Evolutionary conservation across 2,888 invertebrate species (phyloP).

Genomic region (Buathra laborator): DNA sequence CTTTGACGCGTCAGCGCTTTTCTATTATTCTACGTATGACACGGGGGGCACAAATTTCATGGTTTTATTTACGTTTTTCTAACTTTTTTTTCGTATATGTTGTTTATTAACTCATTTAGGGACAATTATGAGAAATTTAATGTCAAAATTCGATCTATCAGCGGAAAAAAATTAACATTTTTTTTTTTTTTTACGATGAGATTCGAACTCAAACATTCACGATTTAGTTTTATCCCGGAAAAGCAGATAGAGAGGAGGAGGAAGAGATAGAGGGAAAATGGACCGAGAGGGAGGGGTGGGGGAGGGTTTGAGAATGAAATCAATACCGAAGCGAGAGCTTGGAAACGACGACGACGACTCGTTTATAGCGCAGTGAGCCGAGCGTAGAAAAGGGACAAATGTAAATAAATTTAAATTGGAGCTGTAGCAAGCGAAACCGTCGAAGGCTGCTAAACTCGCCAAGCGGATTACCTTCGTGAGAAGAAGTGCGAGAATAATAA

Average conservation of each 20-base stretch:
- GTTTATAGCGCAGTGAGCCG: slow-evolving; percentile 74
- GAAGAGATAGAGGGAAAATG: slow-evolving; percentile 52
- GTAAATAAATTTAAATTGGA: slow-evolving; percentile 82
- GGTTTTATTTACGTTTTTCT: no score
- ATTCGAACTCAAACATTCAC: slow-evolving; percentile 1
- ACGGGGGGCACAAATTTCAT: no score
- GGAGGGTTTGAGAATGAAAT: slow-evolving; percentile 75
- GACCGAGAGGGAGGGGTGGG: slow-evolving; percentile 62
- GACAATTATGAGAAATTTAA: no score
- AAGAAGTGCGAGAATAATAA: slow-evolving; percentile 29
- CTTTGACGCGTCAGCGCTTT: neutral
- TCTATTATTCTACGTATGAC: no score
- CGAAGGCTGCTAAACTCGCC: slow-evolving; percentile 72
- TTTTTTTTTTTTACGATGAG: neutral
- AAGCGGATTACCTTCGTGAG: slow-evolving; percentile 75
- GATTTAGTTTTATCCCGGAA: slow-evolving; percentile 43
- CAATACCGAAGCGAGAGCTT: slow-evolving; percentile 73
- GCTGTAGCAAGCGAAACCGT: slow-evolving; percentile 61
- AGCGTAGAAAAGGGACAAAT: slow-evolving; percentile 78
- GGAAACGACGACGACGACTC: slow-evolving; percentile 51
- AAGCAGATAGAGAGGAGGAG: slow-evolving; percentile 10
- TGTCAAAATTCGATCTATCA: no score
- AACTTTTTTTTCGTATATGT: no score
- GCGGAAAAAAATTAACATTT: neutral
- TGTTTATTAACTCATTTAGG: no score